A percentile compares a stretch with the other conserved stretches of the same genome.
Conservation (phyloP, 2,113 vertebrate genomes). For the Tragulus kanchil region DNA sequence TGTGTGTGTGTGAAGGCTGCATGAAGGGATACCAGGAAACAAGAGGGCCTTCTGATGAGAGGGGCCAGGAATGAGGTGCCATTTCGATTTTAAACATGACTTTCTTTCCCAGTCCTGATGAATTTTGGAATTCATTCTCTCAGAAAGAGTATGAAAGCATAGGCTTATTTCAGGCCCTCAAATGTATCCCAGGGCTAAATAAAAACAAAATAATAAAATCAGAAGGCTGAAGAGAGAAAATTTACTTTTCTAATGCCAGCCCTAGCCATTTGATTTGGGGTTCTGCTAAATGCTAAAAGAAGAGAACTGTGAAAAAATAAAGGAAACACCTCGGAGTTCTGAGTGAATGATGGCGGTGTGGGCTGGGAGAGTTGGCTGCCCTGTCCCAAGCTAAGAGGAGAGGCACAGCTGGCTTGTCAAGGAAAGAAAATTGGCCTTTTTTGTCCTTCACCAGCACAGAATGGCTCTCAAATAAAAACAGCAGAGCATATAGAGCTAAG, state of each 20-base stretch:
- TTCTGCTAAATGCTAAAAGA: neutral
- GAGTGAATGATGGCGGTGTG: neutral
- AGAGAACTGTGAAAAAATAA: neutral
- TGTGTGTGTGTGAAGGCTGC: neutral
- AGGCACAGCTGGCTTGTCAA: neutral
- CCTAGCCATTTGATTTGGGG: neutral
- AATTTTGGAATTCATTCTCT: constrained; percentile 33
- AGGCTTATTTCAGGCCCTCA: neutral
- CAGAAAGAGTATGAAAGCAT: constrained; percentile 24
- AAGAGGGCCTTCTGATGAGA: neutral
- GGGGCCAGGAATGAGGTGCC: neutral
- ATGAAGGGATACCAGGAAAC: neutral
- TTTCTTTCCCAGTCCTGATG: neutral
- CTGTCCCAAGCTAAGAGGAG: neutral
- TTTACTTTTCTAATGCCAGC: constrained; percentile 21
- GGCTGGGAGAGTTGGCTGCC: neutral
- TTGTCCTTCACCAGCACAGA: neutral
- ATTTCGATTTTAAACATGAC: constrained; percentile 22
- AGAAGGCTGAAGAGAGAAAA: constrained; percentile 22
- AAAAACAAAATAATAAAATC: constrained; percentile 49
- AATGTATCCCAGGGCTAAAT: neutral
- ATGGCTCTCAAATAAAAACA: neutral
- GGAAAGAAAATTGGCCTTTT: neutral
- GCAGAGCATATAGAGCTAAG: neutral
- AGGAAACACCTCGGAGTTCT: neutral